Percentiles rank a stretch among this genome's conserved stretches.
phyloP scores from a whole-genome alignment of 1,140 invertebrate species.

The Idris sp. region DNA sequence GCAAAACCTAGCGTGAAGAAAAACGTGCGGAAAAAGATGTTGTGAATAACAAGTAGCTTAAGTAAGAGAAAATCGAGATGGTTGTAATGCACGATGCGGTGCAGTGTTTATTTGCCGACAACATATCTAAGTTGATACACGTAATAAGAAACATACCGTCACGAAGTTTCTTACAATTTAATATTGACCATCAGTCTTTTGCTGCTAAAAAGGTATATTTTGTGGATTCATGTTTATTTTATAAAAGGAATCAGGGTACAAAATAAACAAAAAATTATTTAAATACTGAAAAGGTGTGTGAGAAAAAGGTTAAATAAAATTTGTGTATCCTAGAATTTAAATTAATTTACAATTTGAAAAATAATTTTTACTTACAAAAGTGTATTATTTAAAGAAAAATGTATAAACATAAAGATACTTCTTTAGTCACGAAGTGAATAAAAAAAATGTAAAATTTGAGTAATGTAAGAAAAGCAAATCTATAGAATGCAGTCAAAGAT shows the following conservation, averaged over 20 bases:
- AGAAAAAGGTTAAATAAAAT: not conserved
- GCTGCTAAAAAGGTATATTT: not conserved
- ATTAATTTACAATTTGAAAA: constrained; percentile 3
- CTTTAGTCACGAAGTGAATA: constrained; percentile 4
- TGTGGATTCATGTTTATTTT: no score
- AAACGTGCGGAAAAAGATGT: constrained; percentile 14
- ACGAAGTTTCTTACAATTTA: constrained; percentile 28
- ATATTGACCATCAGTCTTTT: constrained; percentile 1
- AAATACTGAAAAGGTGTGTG: no score
- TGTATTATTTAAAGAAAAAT: constrained; percentile 14
- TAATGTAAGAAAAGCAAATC: constrained; percentile 14
- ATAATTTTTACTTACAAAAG: constrained; percentile 8
- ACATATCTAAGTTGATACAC: constrained; percentile 45
- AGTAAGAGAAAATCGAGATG: constrained; percentile 10
- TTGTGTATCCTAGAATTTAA: constrained; percentile 3
- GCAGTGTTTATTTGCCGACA: constrained; percentile 21
- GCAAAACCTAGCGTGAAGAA: constrained; percentile 19
- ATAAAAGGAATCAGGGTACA: no score
- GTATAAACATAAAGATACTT: constrained; percentile 17
- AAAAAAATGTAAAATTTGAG: constrained; percentile 27
- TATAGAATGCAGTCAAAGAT: constrained; percentile 32
- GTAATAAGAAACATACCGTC: constrained; percentile 38
- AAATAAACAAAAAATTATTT: no score
- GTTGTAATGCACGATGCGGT: constrained; percentile 35
- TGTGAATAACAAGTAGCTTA: constrained; percentile 7